Conservation (phyloP, 2,113 vertebrate species). For the Chaetura pelagica region DNA sequence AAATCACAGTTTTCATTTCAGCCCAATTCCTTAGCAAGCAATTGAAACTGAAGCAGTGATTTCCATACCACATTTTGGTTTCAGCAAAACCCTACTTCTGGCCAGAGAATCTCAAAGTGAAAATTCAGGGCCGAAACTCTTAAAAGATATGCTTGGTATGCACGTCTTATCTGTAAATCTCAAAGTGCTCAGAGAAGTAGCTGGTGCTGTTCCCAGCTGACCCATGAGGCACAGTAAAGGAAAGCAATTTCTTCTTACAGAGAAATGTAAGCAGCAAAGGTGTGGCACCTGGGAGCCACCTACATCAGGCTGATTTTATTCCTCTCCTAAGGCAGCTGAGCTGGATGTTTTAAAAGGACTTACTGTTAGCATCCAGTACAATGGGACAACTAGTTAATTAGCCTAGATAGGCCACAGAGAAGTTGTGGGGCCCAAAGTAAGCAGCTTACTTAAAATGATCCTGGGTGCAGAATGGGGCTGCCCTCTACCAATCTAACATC, state of each 20-base stretch:
- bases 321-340: neutral
- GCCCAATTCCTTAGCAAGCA: neutral
- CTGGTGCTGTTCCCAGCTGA: neutral
- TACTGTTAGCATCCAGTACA: neutral
- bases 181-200: slow-evolving; percentile 4
- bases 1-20: neutral
- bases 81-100: neutral
- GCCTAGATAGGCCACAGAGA: neutral
- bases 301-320: neutral
- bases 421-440: neutral
- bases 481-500: neutral
- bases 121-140: neutral
- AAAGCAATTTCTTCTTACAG: neutral
- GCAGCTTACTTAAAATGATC: neutral
- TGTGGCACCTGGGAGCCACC: neutral
- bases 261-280: neutral
- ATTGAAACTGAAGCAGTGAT: neutral
- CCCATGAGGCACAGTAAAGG: neutral
- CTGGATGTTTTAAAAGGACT: neutral
- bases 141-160: neutral
- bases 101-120: neutral
- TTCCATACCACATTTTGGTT: neutral
- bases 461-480: neutral
- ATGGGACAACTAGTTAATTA: neutral
- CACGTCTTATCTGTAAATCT: neutral